Evolutionary conservation across 2,797 vertebrate genomes (phyloP), one percentile per base, ranked within the genome.

Genomic region (Anisognathus igniventris): DNA sequence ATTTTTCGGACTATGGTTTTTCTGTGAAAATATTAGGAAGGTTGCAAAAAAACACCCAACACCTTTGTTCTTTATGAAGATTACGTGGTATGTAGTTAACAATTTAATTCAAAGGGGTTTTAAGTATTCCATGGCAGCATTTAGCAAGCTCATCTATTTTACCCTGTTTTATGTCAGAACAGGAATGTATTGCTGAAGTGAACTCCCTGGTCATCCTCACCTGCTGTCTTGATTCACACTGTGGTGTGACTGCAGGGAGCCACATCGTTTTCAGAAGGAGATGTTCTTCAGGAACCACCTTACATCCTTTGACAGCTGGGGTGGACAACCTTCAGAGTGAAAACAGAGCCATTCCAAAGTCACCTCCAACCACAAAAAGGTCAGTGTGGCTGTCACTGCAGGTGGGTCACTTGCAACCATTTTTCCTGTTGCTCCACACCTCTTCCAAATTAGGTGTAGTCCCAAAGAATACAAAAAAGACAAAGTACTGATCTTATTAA

Each of bases 251-350:
- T 78, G 37, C 24, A 47, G 67, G 14, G 19, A 91, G 13, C 1
- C 0, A 1, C 11, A 24, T 28, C 0, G 0, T 71, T 74, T 92
- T 33, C 37, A 48, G 33, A 13, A 37, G 57, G 18, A 66, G 18
- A 4, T 64, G 3, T 21, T 51, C 37, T 76, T 82, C 40, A 39
- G 64, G n/a, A 86, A 12, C 2, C 3, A 25, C 6, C 20, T 44
- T 37, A 35, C 9, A 40, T 22, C n/a, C 15, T 71, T 72, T 2
- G 3, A 24, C 30, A 82, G 25, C 10, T 66, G 56, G 40, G 56
- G 23, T 11, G 20, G 17, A 17, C 21, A 83, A 9, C 24, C 27
- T 19, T 37, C 12, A 19, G 53, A n/a, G 15, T 22, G 16, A 44
- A 37, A 73, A 31, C 5, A 88, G 54, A 72, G 25, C 3, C 35